Conservation (phyloP, 2,113 vertebrate species). For the Lasiurus borealis region DNA sequence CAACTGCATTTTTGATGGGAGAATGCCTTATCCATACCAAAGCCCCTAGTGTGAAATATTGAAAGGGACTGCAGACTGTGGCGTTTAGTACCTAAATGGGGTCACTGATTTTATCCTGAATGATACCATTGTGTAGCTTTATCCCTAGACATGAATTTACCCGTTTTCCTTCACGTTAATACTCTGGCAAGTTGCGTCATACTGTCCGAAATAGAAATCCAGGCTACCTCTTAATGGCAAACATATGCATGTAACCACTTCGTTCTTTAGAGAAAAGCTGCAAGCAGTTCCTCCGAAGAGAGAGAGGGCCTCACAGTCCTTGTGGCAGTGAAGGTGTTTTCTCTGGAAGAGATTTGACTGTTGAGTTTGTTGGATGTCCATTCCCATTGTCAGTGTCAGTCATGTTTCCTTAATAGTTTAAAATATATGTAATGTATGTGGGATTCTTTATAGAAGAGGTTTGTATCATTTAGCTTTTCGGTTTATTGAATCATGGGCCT, state of each 20-base stretch:
- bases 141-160: slow-evolving; percentile 71
- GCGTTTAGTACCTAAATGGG: slow-evolving; percentile 79
- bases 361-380: neutral
- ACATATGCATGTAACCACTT: slow-evolving; percentile 60
- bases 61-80: slow-evolving; percentile 83
- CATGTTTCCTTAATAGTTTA: neutral
- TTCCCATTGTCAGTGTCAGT: neutral
- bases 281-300: neutral
- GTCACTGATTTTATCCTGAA: slow-evolving; percentile 84
- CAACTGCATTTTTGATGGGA: slow-evolving; percentile 81
- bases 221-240: slow-evolving; percentile 65
- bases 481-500: neutral
- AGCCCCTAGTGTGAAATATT: slow-evolving; percentile 83
- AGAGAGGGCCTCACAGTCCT: neutral
- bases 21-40: slow-evolving; percentile 82
- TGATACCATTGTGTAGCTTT: slow-evolving; percentile 83
- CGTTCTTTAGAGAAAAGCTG: slow-evolving; percentile 66
- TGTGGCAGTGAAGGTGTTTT: neutral
- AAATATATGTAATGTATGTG: neutral
- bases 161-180: slow-evolving; percentile 79
- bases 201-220: slow-evolving; percentile 71
- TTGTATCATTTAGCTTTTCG: neutral
- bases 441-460: neutral
- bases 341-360: neutral
- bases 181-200: slow-evolving; percentile 79